Evolutionary conservation across 2,888 invertebrate species (phyloP).

Genomic region (Scrobipalpa costella): DNA sequence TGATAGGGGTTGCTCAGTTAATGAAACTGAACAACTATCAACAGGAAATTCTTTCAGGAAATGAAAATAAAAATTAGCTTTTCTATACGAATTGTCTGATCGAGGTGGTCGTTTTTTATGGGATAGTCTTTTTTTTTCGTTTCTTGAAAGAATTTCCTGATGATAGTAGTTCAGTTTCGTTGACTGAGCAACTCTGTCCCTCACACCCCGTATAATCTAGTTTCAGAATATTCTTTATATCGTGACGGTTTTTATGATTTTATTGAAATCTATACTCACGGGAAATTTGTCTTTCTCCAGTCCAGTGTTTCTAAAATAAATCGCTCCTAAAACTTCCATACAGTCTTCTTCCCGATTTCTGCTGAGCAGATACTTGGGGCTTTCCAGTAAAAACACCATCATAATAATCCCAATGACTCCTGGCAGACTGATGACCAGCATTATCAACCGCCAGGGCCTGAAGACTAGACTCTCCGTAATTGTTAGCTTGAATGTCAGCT

Average conservation of each 20-base stretch:
- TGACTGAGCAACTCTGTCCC: no score
- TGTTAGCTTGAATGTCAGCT: constrained; percentile 55
- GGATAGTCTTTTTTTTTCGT: no score
- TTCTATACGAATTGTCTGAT: no score
- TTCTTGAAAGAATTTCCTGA: no score
- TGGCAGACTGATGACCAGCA: constrained; percentile 83
- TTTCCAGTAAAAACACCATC: constrained; percentile 83
- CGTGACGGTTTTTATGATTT: neutral
- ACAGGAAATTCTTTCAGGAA: no score
- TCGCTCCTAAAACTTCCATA: constrained; percentile 57
- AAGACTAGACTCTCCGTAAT: constrained; percentile 71
- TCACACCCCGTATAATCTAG: no score
- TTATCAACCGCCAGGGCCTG: constrained; percentile 87
- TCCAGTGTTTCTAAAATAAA: constrained; percentile 54
- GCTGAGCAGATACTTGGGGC: constrained; percentile 87
- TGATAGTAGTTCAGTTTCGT: no score
- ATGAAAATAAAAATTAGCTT: no score
- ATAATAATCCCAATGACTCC: constrained; percentile 81
- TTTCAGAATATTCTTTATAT: no score
- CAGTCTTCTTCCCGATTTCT: constrained; percentile 81
- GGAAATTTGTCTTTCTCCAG: constrained; percentile 41
- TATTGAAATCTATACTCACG: constrained; percentile 41
- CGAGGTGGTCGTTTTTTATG: no score
- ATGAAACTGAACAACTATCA: no score
- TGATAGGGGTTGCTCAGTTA: no score